Evolutionary conservation across 2,888 invertebrate genomes (phyloP), one percentile per base, ranked within the genome.

Genomic region (Acrobasis suavella): DNA sequence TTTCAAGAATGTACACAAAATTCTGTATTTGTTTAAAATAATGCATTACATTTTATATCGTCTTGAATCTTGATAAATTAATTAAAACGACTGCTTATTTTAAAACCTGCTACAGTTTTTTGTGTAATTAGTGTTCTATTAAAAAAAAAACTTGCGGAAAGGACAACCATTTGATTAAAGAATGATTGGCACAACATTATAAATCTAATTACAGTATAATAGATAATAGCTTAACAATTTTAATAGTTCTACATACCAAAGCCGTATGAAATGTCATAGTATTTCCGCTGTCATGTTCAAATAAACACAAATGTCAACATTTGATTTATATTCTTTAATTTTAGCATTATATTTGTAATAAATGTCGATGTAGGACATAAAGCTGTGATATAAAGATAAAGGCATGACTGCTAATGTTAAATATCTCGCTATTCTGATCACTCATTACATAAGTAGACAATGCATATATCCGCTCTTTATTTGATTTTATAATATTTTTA

Each of bases 181-280:
- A 39, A 22, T 42, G 14, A 56, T 56, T 56, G 42, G 22, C 42
- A 56, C 17, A 56, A 17, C 15, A 38, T 15, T 42, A 42, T 42
- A 56, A 42, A 16, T 22, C 42, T 42, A 56, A 56, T 56, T 56
- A 56, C 6, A 9, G 42, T 56, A 42, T 60, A 39, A 60, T 51
- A 16, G 51, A 22, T 22, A 2, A 2, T 22, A 2, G 1, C 9
- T 51, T n/a, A 51, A 60, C 51, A 37, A 60, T 60, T 52, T 60
- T 60, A 60, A 60, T 51, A 42, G 39, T 17, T 51, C 60, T 50
- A 60, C 60, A 60, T 51, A 22, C 51, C 51, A 14, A 6, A 52
- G 7, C 14, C 14, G 7, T 22, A 50, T 9, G 6, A 60, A 60
- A 60, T 60, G 60, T 51, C 60, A 60, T n/a, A 51, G 60, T n/a